phyloP scores from a whole-genome alignment of 2,797 vertebrate species.

The Cottoperca gobio region DNA sequence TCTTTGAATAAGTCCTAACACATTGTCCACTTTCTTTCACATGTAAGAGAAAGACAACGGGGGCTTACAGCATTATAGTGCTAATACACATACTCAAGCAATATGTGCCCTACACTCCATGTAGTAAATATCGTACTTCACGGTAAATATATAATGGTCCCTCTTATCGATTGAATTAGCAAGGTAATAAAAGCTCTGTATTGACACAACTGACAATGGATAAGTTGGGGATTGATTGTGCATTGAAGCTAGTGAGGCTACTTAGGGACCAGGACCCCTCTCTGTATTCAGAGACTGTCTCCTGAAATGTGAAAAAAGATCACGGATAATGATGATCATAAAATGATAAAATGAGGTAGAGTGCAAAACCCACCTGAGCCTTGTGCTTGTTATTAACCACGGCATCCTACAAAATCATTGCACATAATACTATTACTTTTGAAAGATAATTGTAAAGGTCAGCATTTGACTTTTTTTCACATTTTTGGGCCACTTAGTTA shows the following conservation, averaged over 20 bases:
- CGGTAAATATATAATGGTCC: constrained; percentile 71
- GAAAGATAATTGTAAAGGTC: not conserved
- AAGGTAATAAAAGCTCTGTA: constrained; percentile 74
- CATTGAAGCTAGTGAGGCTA: constrained; percentile 50
- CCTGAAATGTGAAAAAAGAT: constrained; percentile 51
- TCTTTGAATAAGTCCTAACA: constrained; percentile 36
- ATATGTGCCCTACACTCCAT: not conserved
- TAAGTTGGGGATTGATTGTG: constrained; percentile 72
- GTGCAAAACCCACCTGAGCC: constrained; percentile 35
- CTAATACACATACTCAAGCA: too few relatives aligned
- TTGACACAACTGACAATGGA: constrained; percentile 77
- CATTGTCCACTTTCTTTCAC: constrained; percentile 1
- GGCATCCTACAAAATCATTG: not conserved
- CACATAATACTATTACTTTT: not conserved
- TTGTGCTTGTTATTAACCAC: not conserved
- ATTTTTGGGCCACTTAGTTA: not conserved
- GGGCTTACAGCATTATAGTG: not conserved
- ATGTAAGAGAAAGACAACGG: constrained; percentile 18
- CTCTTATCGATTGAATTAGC: constrained; percentile 73
- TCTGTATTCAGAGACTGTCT: constrained; percentile 36
- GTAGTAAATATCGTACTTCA: constrained; percentile 65
- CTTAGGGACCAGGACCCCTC: constrained; percentile 51
- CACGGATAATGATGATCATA: constrained; percentile 55
- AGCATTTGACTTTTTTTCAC: not conserved
- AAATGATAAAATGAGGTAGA: constrained; percentile 43